Evolutionary conservation across 2,113 vertebrate species (phyloP), one percentile per base, ranked within the genome.

Genomic region (Syrmaticus mikado): DNA sequence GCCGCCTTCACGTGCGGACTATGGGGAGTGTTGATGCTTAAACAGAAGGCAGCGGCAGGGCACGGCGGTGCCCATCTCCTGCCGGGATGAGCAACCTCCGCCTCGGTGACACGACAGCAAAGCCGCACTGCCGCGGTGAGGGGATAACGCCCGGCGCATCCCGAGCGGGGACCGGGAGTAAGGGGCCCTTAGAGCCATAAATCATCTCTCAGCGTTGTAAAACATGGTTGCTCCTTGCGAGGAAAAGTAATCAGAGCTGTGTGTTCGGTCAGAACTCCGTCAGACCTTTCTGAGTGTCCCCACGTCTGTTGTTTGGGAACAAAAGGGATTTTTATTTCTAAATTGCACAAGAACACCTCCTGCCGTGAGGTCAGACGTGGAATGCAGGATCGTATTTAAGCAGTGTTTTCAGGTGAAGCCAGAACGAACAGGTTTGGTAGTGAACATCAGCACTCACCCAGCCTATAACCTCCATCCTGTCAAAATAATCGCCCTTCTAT

Each of bases 291-390:
- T 82, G 38, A 92, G 28, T 48, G 70, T 73, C 76, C 76, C 27
- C 0, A 0, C 32, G 43, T 79, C 78, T 62, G 1, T 24, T 38
- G 53, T 88, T 86, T n/a, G 70, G 79, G 87, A 95, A 95, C 91
- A 96, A 97, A 96, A 82, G 82, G 27, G 82, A 91, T 82, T 94
- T 93, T 92, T 78, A 92, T 82, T 92, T 91, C 87, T 82, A 74
- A 62, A 72, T 62, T 40, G 76, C 62, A 73, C 70, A 5, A 81
- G 34, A 1, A 32, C 45, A 48, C 84, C 87, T 89, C 72, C 11
- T 85, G 7, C 38, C 46, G 45, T 68, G 34, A 9, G 77, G 68
- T 65, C 73, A 57, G 61, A n/a, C 40, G 62, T 12, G 76, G 76
- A 93, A 82, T 9, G 57, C 0, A 0, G 66, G 73, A 16, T 62